These are phyloP conservation scores for Dryas iulia DNA, from an alignment of 1,140 invertebrate genomes.

Conservation along the genomic window DNA sequence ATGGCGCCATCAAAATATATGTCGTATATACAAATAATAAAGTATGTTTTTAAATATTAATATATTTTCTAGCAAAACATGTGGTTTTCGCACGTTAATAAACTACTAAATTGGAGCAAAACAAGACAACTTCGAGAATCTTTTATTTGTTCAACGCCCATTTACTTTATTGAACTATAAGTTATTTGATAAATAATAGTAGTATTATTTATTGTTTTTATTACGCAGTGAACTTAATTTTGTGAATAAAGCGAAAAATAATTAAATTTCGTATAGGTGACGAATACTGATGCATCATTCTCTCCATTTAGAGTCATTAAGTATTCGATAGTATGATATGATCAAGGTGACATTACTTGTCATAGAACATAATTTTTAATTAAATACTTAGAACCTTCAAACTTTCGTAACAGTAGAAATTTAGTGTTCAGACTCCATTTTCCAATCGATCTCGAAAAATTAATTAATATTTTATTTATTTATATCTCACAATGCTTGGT, in stretches of 20 bases:
- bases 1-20: conserved; percentile 11
- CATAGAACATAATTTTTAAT: no score
- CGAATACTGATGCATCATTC: background rate
- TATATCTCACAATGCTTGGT: no score
- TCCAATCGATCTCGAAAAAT: no score
- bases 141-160: background rate
- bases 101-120: conserved; percentile 11
- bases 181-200: background rate
- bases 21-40: conserved; percentile 17
- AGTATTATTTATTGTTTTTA: background rate
- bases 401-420: no score
- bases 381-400: no score
- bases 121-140: background rate
- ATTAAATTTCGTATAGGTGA: no score
- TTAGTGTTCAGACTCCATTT: no score
- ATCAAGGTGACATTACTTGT: no score
- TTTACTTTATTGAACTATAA: background rate
- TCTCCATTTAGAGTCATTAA: background rate
- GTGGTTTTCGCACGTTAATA: conserved; percentile 1
- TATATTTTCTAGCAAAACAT: background rate
- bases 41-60: conserved; percentile 13
- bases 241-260: no score
- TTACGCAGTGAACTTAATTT: no score
- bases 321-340: background rate
- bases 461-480: no score